Conservation (phyloP, 2,888 invertebrate species). For the Agelastica alni region DNA sequence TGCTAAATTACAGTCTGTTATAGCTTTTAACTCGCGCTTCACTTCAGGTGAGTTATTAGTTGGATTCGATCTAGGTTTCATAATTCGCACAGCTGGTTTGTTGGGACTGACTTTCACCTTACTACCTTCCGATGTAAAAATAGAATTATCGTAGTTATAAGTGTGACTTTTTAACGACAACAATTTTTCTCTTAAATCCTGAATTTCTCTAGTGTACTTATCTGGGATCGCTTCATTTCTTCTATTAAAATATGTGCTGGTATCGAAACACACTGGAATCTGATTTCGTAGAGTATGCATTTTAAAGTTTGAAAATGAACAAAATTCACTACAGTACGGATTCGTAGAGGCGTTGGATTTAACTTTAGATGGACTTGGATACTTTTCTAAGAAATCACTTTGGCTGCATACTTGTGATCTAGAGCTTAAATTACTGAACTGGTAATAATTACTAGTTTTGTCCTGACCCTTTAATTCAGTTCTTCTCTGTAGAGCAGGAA, state of each 20-base stretch:
- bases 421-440: slow-evolving; percentile 1
- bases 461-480: background rate
- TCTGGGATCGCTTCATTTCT: slow-evolving; percentile 44
- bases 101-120: too few species aligned
- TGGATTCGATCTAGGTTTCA: background rate
- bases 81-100: background rate
- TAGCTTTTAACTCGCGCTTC: background rate
- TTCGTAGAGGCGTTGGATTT: slow-evolving; percentile 11
- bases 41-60: background rate
- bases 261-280: slow-evolving; percentile 44
- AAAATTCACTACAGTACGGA: slow-evolving; percentile 36
- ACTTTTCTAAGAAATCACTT: slow-evolving; percentile 9
- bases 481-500: background rate
- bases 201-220: slow-evolving; percentile 49
- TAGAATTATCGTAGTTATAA: slow-evolving; percentile 9
- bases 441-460: background rate
- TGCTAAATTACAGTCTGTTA: background rate
- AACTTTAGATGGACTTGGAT: slow-evolving; percentile 9
- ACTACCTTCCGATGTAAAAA: too few species aligned
- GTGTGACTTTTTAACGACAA: slow-evolving; percentile 43
- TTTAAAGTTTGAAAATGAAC: slow-evolving; percentile 37
- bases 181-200: slow-evolving; percentile 48
- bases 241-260: slow-evolving; percentile 52
- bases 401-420: slow-evolving; percentile 31
- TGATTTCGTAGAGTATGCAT: slow-evolving; percentile 32